phyloP scores from a whole-genome alignment of 2,888 invertebrate species.

The Idaea aversata region DNA sequence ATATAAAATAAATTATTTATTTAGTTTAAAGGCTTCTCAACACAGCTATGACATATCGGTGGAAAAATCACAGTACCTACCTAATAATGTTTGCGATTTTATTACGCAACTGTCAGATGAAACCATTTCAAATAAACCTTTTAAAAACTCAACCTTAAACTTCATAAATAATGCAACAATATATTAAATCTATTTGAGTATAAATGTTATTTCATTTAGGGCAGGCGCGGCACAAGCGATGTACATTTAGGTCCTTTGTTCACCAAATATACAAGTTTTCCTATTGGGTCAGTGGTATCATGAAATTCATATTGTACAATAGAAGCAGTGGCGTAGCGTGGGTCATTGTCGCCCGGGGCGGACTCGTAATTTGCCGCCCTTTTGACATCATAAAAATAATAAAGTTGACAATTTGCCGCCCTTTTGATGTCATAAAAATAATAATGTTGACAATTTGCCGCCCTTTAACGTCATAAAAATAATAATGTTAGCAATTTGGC shows the following conservation, averaged over 20 bases:
- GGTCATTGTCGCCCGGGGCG: too few relatives aligned
- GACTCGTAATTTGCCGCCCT: too few relatives aligned
- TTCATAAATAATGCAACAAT: not conserved
- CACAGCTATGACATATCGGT: not conserved
- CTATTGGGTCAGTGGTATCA: not conserved
- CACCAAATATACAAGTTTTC: not conserved
- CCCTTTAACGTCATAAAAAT: too few relatives aligned
- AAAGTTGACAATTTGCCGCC: too few relatives aligned
- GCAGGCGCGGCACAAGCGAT: not conserved
- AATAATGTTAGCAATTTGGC: too few relatives aligned
- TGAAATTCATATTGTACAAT: not conserved
- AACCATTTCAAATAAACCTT: not conserved
- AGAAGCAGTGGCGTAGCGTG: too few relatives aligned
- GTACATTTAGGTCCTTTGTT: not conserved
- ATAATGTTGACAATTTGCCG: too few relatives aligned
- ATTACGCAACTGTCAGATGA: not conserved
- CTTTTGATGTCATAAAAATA: too few relatives aligned
- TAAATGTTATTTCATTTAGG: not conserved
- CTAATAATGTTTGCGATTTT: not conserved
- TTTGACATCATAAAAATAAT: too few relatives aligned
- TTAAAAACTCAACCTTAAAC: not conserved
- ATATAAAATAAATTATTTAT: constrained; percentile 18
- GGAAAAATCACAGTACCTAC: not conserved
- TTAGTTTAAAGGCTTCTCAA: constrained; percentile 7
- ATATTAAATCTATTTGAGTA: not conserved